Evolutionary conservation across 1,140 invertebrate species (phyloP), one percentile per base, ranked within the genome.

Genomic region (Chelonus insularis): DNA sequence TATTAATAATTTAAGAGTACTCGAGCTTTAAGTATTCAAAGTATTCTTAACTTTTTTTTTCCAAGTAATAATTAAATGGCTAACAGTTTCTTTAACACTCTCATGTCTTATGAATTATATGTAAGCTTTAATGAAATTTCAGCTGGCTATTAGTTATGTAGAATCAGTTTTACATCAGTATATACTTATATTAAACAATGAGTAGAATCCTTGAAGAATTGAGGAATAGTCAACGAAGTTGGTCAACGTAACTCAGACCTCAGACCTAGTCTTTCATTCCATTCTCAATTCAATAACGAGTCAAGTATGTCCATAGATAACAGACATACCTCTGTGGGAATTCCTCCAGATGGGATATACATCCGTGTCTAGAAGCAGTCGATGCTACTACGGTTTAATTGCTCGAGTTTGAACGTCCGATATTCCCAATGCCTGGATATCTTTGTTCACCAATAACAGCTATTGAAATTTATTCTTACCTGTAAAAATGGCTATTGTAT

Each of bases 371-470:
- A 50, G 12, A 23, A 29, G 16, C n/a, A 41, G 20, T 25, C 21
- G 23, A 58, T 57, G 37, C 55, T n/a, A 39, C 41, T 45, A 21
- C 55, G 37, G 57, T 41, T 58, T 58, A 58, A 58, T 58, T 58
- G 34, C 57, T 57, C 57, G 23, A 58, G 57, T 58, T 58, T 12
- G 32, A 58, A 58, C 20, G 20, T 23, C 43, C 57, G 45, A 58
- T 58, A 36, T 47, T 48, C 57, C 36, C 57, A 37, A 58, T 58
- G 47, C 7, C 32, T 29, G 45, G 57, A 58, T 58, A 58, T 37
- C 45, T 58, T 58, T 58, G 55, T 57, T 57, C 55, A 57, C 23
- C 55, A 16, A 57, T 25, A 23, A 29, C 47, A 14, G 12, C 11
- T n/a, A 23, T 23, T 25, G 47, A 20, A 50, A 52, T 52, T 52